Conservation (phyloP, 2,888 invertebrate genomes). For the Diaperis boleti region DNA sequence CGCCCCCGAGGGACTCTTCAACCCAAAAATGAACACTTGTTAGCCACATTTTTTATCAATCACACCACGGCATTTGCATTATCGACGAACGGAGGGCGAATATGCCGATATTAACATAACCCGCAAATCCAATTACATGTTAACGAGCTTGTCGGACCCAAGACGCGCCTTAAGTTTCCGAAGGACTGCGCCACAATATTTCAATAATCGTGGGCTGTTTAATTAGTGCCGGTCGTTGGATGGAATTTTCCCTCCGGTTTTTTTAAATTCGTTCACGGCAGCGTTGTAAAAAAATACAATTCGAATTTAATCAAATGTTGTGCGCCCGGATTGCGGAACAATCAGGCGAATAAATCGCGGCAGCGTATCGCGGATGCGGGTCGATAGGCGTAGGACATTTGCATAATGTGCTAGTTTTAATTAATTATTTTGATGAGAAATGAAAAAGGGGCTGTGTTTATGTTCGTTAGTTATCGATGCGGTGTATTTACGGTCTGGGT, state of each 20-base stretch:
- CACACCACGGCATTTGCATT: conserved; percentile 15
- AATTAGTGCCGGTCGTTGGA: conserved; percentile 12
- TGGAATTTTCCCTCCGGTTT: neutral
- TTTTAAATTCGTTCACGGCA: conserved; percentile 19
- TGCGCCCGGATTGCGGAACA: conserved; percentile 15
- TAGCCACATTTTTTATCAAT: conserved; percentile 24
- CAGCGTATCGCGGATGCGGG: neutral
- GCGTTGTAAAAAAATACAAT: conserved; percentile 3
- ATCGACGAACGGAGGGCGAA: neutral
- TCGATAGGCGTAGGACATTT: conserved; percentile 16
- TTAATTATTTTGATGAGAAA: conserved; percentile 18
- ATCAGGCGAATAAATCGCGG: conserved; percentile 9
- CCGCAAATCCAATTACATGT: conserved; percentile 33
- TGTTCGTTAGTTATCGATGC: conserved; percentile 26
- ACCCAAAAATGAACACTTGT: conserved; percentile 25
- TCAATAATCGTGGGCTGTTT: conserved; percentile 20
- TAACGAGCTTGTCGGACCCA: conserved; percentile 29
- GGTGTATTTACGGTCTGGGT: neutral
- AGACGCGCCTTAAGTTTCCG: conserved; percentile 23
- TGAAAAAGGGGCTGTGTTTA: conserved; percentile 7
- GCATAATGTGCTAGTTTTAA: conserved; percentile 33
- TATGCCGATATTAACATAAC: conserved; percentile 24
- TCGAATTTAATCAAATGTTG: conserved; percentile 30
- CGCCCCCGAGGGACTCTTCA: conserved; percentile 11
- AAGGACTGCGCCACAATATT: conserved; percentile 4